Conservation (phyloP, 2,797 vertebrate species). For the Hyperoplus immaculatus region DNA sequence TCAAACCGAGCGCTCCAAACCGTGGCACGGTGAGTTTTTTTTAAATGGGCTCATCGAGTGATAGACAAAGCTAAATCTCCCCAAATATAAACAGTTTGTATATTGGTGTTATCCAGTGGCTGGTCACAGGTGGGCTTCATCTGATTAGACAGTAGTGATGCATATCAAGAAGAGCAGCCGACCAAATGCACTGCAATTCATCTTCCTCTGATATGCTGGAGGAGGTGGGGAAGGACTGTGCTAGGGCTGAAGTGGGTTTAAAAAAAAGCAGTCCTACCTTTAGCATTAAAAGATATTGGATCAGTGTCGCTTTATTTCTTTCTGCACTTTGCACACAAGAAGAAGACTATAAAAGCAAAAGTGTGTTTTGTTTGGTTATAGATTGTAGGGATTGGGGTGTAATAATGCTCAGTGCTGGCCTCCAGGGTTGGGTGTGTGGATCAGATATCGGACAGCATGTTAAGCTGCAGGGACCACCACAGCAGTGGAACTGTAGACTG, state of each 20-base stretch:
- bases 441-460: slow-evolving; percentile 72
- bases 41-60: slow-evolving; percentile 59
- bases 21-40: slow-evolving; percentile 51
- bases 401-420: slow-evolving; percentile 40
- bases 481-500: slow-evolving; percentile 75
- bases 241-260: slow-evolving; percentile 38
- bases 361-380: slow-evolving; percentile 50
- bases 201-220: slow-evolving; percentile 64
- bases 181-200: slow-evolving; percentile 73
- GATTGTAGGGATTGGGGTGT: slow-evolving; percentile 8
- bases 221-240: slow-evolving; percentile 41
- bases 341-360: slow-evolving; percentile 5
- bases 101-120: slow-evolving; percentile 68
- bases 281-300: slow-evolving; percentile 26
- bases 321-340: slow-evolving; percentile 32
- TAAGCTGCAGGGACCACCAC: slow-evolving; percentile 80
- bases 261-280: slow-evolving; percentile 39
- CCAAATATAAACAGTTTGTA: slow-evolving; percentile 75
- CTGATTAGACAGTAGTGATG: slow-evolving; percentile 79
- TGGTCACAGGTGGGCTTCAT: slow-evolving; percentile 82
- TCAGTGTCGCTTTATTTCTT: slow-evolving; percentile 8
- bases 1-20: slow-evolving; percentile 60
- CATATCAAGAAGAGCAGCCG: slow-evolving; percentile 72
- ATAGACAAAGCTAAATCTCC: slow-evolving; percentile 62
- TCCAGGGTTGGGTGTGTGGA: slow-evolving; percentile 51